These are phyloP conservation scores for Ceyx cyanopectus DNA, from an alignment of 2,113 vertebrate genomes.

Conservation along the genomic window DNA sequence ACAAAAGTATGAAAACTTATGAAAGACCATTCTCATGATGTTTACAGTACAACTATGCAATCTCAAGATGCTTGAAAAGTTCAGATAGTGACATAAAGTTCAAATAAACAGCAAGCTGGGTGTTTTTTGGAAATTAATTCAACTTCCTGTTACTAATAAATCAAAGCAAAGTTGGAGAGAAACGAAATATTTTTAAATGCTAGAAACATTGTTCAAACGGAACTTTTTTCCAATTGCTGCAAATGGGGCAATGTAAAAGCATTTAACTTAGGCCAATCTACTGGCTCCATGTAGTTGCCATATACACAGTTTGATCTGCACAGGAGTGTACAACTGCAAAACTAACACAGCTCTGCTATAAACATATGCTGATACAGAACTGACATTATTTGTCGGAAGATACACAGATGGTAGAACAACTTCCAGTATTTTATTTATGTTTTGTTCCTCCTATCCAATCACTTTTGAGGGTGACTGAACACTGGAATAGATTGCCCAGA, in stretches of 20 bases:
- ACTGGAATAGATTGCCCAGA: neutral
- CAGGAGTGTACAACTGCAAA: neutral
- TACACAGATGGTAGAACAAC: neutral
- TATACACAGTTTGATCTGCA: neutral
- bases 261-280: neutral
- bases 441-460: neutral
- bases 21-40: neutral
- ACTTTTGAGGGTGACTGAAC: neutral
- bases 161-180: neutral
- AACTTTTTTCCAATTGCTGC: neutral
- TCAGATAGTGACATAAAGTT: neutral
- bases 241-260: neutral
- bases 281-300: neutral
- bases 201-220: neutral
- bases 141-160: neutral
- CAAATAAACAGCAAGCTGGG: neutral
- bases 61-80: neutral
- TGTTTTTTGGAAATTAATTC: neutral
- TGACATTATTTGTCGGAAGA: neutral
- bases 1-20: neutral
- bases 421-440: neutral
- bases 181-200: rapidly evolving
- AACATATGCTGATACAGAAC: neutral
- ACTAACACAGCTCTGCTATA: neutral
- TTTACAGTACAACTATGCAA: neutral